A percentile compares a stretch with the other conserved stretches of the same genome.
Conservation (phyloP, 2,113 vertebrate genomes). For the Ptilorrhoa leucosticta region DNA sequence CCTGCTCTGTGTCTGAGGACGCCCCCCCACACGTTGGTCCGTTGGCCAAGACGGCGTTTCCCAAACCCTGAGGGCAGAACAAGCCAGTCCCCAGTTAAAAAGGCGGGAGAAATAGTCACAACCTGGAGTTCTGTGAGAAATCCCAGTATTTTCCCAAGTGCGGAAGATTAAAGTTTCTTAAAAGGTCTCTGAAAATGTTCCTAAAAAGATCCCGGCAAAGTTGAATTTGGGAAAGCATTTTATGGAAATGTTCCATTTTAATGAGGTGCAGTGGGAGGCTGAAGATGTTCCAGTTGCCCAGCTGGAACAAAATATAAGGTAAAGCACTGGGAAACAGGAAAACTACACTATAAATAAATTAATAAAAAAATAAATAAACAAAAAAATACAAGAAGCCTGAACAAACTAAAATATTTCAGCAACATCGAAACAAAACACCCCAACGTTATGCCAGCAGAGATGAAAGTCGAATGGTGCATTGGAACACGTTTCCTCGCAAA, state of each 20-base stretch:
- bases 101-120: background rate
- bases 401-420: background rate
- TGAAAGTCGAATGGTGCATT: background rate
- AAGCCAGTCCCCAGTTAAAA: background rate
- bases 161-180: background rate
- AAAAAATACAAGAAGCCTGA: background rate
- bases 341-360: background rate
- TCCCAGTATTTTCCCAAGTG: background rate
- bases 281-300: background rate
- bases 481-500: background rate
- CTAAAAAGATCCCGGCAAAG: background rate
- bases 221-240: background rate
- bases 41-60: fast-evolving
- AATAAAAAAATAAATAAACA: background rate
- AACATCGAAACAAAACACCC: background rate
- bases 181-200: background rate
- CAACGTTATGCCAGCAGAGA: background rate
- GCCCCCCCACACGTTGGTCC: background rate
- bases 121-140: background rate
- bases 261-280: background rate
- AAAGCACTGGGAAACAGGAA: background rate
- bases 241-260: background rate
- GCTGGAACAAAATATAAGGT: background rate
- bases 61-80: background rate
- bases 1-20: fast-evolving